A percentile compares a stretch with the other conserved stretches of the same genome.
Evolutionary conservation across 2,797 vertebrate species (phyloP).

Genomic region (Selene dorsalis): DNA sequence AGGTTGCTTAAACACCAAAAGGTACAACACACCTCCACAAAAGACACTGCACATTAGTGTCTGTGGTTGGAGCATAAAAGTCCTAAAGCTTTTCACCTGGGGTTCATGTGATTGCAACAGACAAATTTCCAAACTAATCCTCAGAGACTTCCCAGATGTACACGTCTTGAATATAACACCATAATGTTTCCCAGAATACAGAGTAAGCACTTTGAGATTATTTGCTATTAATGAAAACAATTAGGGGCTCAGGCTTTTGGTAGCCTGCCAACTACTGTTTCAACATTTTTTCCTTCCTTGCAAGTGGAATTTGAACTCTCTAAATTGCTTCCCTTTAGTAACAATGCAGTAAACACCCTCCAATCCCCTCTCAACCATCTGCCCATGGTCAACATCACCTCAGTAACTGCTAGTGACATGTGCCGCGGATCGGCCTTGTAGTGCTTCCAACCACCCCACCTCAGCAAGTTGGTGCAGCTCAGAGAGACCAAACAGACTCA

Average conservation of each 20-base stretch:
- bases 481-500: slow-evolving; percentile 58
- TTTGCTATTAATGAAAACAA: slow-evolving; percentile 83
- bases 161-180: slow-evolving; percentile 67
- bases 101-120: slow-evolving; percentile 60
- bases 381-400: slow-evolving; percentile 78
- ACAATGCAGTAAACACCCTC: slow-evolving; percentile 79
- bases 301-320: slow-evolving; percentile 79
- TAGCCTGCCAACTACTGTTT: slow-evolving; percentile 81
- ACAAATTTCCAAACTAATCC: slow-evolving; percentile 73
- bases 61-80: slow-evolving; percentile 35
- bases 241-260: slow-evolving; percentile 78
- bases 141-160: slow-evolving; percentile 75
- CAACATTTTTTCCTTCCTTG: slow-evolving; percentile 68
- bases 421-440: slow-evolving; percentile 73
- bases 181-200: slow-evolving; percentile 76
- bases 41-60: slow-evolving; percentile 26
- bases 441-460: slow-evolving; percentile 64
- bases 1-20: slow-evolving; percentile 73
- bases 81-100: slow-evolving; percentile 56
- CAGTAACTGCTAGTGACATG: slow-evolving; percentile 76
- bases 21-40: slow-evolving; percentile 49
- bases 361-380: slow-evolving; percentile 74
- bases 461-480: slow-evolving; percentile 65
- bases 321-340: slow-evolving; percentile 81
- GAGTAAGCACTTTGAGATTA: slow-evolving; percentile 77